Conservation (phyloP, 1,140 invertebrate species). For the Drosophila mojavensis region DNA sequence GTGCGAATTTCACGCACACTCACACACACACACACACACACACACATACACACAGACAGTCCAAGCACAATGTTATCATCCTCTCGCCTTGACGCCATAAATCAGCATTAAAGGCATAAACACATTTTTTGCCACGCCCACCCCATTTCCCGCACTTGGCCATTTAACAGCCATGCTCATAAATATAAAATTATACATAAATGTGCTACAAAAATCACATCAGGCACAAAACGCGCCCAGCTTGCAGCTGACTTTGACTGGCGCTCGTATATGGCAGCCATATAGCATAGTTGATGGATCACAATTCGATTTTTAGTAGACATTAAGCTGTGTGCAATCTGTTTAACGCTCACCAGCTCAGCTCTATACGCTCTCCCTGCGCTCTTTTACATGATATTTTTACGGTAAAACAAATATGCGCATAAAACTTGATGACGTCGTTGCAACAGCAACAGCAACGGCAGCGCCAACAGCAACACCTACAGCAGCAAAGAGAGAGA, state of each 20-base stretch:
- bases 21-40: constrained; percentile 1
- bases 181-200: constrained; percentile 83
- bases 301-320: constrained; percentile 82
- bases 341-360: constrained; percentile 45
- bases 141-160: constrained; percentile 1
- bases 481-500: constrained; percentile 8
- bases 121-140: constrained; percentile 42
- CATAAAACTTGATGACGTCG: constrained; percentile 60
- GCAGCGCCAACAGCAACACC: constrained; percentile 44
- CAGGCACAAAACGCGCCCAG: constrained; percentile 41
- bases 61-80: constrained; percentile 25
- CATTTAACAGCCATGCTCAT: constrained; percentile 74
- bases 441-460: constrained; percentile 13
- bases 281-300: constrained; percentile 76
- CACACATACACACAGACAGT: constrained; percentile 1
- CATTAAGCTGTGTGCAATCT: constrained; percentile 78
- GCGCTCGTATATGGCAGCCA: constrained; percentile 33
- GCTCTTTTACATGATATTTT: constrained; percentile 35
- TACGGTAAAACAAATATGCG: constrained; percentile 61
- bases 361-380: constrained; percentile 10
- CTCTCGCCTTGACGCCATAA: constrained; percentile 52
- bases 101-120: constrained; percentile 76
- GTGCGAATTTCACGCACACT: constrained; percentile 33
- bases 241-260: constrained; percentile 20
- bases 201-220: constrained; percentile 77